Conservation (phyloP, 2,113 vertebrate species). For the Tauraco erythrolophus region DNA sequence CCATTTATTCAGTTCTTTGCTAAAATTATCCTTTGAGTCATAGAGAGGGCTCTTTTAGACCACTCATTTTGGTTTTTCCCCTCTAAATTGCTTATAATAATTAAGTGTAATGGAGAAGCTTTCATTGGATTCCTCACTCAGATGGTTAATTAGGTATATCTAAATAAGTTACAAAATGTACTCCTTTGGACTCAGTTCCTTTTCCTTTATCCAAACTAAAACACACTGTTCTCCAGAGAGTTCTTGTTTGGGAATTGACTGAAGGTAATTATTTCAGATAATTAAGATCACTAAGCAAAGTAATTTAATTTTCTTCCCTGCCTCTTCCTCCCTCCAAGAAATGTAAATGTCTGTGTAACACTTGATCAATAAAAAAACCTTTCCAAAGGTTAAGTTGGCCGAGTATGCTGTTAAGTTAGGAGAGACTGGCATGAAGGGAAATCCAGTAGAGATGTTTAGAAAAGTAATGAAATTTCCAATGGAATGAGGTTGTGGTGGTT, state of each 20-base stretch:
- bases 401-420: constrained; percentile 14
- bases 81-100: constrained; percentile 71
- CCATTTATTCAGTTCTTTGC: background rate
- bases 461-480: constrained; percentile 31
- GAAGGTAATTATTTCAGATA: constrained; percentile 82
- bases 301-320: constrained; percentile 76
- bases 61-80: background rate
- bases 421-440: constrained; percentile 35
- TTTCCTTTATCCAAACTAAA: constrained; percentile 62
- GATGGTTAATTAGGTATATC: constrained; percentile 77
- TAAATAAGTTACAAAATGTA: constrained; percentile 69
- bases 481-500: background rate
- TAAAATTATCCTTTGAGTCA: background rate
- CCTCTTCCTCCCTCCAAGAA: constrained; percentile 60
- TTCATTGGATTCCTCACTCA: constrained; percentile 75
- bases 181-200: constrained; percentile 63
- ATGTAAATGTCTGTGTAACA: constrained; percentile 62
- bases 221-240: constrained; percentile 68
- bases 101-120: constrained; percentile 54
- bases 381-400: constrained; percentile 73
- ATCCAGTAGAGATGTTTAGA: constrained; percentile 39
- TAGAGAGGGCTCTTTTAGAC: background rate
- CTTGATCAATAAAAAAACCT: constrained; percentile 59
- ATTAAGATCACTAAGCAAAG: constrained; percentile 80
- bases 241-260: constrained; percentile 74